These are phyloP conservation scores for Microtus agrestis DNA, from an alignment of 2,797 vertebrate species.

Conservation along the genomic window DNA sequence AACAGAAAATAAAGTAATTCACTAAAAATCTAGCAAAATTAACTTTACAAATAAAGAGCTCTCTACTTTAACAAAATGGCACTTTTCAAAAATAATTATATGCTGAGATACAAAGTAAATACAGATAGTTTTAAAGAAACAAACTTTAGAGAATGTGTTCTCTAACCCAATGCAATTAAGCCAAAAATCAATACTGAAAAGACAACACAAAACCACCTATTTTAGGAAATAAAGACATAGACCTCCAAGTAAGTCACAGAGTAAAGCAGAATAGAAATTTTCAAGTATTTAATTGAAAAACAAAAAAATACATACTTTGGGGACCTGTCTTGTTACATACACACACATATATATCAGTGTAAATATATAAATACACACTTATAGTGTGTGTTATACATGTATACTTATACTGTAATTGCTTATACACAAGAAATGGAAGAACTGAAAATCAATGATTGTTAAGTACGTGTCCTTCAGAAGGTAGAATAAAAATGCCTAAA, in stretches of 20 bases:
- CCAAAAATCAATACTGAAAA: slow-evolving; percentile 52
- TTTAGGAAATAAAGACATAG: slow-evolving; percentile 29
- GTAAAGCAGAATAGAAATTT: slow-evolving; percentile 10
- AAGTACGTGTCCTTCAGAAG: slow-evolving; percentile 10
- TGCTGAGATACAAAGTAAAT: slow-evolving; percentile 38
- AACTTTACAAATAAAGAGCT: not conserved
- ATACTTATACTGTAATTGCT: not conserved
- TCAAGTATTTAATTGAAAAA: slow-evolving; percentile 31
- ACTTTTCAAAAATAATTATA: not conserved
- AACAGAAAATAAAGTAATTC: not conserved
- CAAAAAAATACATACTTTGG: not conserved
- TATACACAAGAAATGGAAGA: slow-evolving; percentile 48
- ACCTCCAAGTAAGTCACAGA: slow-evolving; percentile 26
- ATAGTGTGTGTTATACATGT: not conserved
- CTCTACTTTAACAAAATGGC: not conserved
- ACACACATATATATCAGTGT: not conserved
- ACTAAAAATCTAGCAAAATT: slow-evolving; percentile 22
- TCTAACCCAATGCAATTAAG: not conserved
- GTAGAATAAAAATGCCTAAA: slow-evolving; percentile 61
- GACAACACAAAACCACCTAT: not conserved
- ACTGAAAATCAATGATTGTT: slow-evolving; percentile 41
- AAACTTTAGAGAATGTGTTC: not conserved
- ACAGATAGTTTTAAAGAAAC: not conserved
- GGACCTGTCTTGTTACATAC: not conserved
- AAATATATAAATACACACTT: not conserved